Evolutionary conservation across 1,140 invertebrate species (phyloP).

Genomic region (Octopus sinensis): DNA sequence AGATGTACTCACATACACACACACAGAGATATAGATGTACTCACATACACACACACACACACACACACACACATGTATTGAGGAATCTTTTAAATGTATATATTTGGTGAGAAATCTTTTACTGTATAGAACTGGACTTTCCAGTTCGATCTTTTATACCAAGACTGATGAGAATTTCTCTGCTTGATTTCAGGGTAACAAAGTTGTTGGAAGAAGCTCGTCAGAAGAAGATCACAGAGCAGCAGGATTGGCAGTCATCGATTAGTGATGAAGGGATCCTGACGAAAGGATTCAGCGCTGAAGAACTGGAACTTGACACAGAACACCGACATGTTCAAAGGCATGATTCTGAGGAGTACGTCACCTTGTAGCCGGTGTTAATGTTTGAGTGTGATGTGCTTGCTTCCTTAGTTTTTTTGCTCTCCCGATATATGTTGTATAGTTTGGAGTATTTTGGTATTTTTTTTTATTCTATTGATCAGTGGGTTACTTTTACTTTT

Average conservation of each 20-base stretch:
- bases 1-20: no score
- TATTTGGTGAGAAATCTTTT: no score
- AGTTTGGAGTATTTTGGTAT: not conserved
- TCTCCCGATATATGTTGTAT: not conserved
- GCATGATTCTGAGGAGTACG: constrained; percentile 56
- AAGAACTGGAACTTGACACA: constrained; percentile 59
- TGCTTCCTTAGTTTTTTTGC: not conserved
- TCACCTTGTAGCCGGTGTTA: constrained; percentile 10
- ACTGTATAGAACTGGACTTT: no score
- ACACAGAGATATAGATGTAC: no score
- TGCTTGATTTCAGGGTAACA: not conserved
- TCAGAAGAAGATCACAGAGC: constrained; percentile 26
- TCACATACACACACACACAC: no score
- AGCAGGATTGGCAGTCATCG: constrained; percentile 42
- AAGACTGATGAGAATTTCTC: no score
- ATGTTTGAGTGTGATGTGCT: not conserved
- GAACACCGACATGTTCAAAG: constrained; percentile 32
- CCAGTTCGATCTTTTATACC: no score
- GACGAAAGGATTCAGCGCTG: constrained; percentile 63
- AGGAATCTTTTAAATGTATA: no score
- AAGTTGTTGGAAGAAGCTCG: not conserved
- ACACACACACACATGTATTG: no score
- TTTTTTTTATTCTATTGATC: not conserved
- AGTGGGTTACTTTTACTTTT: not conserved
- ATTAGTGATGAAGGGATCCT: constrained; percentile 61